Conservation (phyloP, 2,113 vertebrate species). For the Elephas maximus region DNA sequence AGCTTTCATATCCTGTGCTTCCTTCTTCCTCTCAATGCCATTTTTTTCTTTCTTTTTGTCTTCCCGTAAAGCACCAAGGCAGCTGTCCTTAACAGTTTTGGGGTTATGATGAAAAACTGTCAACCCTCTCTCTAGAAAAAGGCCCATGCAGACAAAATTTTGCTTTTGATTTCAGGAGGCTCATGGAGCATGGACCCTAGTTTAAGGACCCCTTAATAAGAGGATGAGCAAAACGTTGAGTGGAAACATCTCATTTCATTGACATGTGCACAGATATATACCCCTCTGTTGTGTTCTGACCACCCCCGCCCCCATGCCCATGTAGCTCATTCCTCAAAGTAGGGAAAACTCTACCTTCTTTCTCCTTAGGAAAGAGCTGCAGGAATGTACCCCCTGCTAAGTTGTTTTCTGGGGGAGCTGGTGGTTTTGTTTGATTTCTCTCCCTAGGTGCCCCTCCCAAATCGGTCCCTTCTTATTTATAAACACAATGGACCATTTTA, state of each 20-base stretch:
- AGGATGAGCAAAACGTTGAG: not conserved
- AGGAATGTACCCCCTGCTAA: not conserved
- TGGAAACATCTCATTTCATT: fast-evolving
- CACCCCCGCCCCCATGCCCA: not conserved
- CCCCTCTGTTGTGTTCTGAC: not conserved
- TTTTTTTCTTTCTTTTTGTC: not conserved
- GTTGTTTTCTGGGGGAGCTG: not conserved
- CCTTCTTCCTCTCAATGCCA: not conserved
- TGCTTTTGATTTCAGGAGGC: slow-evolving; percentile 1
- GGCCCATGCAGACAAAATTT: not conserved
- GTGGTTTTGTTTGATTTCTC: not conserved
- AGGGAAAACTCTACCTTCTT: not conserved
- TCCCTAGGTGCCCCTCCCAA: not conserved
- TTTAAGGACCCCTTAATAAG: not conserved
- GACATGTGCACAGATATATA: fast-evolving
- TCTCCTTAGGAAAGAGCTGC: too few relatives aligned
- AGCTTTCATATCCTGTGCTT: not conserved
- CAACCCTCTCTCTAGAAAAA: not conserved
- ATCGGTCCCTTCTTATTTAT: not conserved
- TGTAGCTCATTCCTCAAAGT: not conserved
- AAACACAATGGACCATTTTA: not conserved
- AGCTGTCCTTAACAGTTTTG: not conserved
- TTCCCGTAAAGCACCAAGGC: not conserved
- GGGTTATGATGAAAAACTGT: not conserved
- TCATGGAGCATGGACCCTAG: not conserved